Evolutionary conservation across 2,888 invertebrate genomes (phyloP).

Genomic region (Limnephilus lunatus): DNA sequence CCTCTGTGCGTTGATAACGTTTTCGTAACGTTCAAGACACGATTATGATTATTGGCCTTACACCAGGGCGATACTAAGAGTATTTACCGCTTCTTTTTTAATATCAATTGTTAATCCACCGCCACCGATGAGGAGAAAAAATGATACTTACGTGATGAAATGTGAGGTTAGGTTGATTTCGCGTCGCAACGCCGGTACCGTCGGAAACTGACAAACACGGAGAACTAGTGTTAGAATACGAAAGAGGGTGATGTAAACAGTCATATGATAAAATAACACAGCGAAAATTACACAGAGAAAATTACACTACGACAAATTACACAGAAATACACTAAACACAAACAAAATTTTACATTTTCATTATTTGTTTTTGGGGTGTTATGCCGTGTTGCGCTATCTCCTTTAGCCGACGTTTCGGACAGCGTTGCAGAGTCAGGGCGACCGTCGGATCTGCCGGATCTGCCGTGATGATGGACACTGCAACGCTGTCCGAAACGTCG

Average conservation of each 20-base stretch:
- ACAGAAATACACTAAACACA: not conserved
- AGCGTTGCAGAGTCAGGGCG: too few species aligned
- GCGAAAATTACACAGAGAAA: too few species aligned
- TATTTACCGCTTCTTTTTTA: not conserved
- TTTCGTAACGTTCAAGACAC: too few species aligned
- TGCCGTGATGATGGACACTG: too few species aligned
- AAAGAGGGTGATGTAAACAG: not conserved
- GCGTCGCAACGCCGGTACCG: not conserved
- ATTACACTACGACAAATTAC: not conserved
- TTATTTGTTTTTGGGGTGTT: too few species aligned
- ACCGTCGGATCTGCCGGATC: too few species aligned
- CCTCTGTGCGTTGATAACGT: too few species aligned
- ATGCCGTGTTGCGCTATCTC: too few species aligned
- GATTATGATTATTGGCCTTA: too few species aligned
- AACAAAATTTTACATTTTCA: not conserved
- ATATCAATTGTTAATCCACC: not conserved
- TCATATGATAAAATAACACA: not conserved
- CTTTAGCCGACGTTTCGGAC: too few species aligned
- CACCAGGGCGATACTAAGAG: not conserved
- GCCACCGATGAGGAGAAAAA: not conserved
- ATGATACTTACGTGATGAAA: not conserved
- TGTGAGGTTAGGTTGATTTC: not conserved
- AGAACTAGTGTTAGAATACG: not conserved
- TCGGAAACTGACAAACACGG: not conserved
- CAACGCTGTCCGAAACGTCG: too few species aligned